Conservation (phyloP, 1,140 invertebrate species). For the Brachionus plicatilis region DNA sequence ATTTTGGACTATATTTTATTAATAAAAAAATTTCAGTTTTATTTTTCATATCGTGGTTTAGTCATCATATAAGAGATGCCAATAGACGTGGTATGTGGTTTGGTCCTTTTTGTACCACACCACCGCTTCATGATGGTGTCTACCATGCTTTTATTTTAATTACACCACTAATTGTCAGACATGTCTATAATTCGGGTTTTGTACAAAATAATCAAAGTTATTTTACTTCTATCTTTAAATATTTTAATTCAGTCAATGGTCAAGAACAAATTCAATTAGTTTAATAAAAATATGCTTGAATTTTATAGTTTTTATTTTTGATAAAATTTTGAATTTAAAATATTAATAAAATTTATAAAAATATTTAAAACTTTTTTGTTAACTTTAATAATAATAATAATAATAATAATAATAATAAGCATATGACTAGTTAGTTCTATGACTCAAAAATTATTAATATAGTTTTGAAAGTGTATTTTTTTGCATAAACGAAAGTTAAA, state of each 20-base stretch:
- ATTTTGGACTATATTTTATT: conserved; percentile 39
- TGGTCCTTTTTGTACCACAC: conserved; percentile 46
- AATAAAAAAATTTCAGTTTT: conserved; percentile 36
- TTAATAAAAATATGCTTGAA: background rate
- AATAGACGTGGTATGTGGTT: conserved; percentile 48
- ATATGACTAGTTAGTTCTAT: too few relatives aligned
- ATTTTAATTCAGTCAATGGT: background rate
- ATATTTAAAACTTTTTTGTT: too few relatives aligned
- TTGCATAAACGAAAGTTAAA: too few relatives aligned
- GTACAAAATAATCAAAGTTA: background rate
- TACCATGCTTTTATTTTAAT: background rate
- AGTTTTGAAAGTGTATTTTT: too few relatives aligned
- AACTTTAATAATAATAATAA: too few relatives aligned
- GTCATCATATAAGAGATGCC: conserved; percentile 50
- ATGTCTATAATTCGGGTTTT: background rate
- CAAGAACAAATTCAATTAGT: background rate
- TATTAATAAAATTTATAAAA: too few relatives aligned
- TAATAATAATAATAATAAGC: too few relatives aligned
- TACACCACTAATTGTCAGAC: background rate
- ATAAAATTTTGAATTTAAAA: background rate
- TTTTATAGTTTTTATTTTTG: background rate
- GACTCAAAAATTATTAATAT: too few relatives aligned
- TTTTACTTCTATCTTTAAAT: background rate
- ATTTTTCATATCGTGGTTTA: conserved; percentile 45
- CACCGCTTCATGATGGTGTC: conserved; percentile 41